Evolutionary conservation across 2,797 vertebrate species (phyloP), one percentile per base, ranked within the genome.

Genomic region (Rhyacichthys aspro): DNA sequence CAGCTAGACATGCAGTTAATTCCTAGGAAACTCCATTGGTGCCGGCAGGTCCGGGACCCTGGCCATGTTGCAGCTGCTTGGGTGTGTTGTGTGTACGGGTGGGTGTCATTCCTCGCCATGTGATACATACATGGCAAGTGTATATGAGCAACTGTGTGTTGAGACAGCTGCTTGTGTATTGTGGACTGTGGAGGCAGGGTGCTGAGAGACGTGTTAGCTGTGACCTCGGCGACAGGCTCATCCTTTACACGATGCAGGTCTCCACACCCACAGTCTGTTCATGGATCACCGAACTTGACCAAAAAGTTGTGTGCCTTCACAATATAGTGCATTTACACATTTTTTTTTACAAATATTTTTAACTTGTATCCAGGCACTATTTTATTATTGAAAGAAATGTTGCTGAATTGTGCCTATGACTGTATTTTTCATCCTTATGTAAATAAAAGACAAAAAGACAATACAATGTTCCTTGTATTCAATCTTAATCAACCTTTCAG

Each of bases 11-110:
- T 85, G 74, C 74, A 78, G 82, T 85, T 88, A 85, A 90, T 90
- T 91, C 91, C 89, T 88, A 89, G 83, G 83, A 88, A 91, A 85
- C 84, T 84, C 63, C 60, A 46, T 80, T 66, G 90, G 91, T 93
- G 89, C 92, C 88, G 87, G 87, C 91, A 81, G 90, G 91, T 90
- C 89, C 92, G 79, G 91, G 88, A 90, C 84, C 80, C 80, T 78
- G 74, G 84, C 86, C 82, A 81, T 55, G 73, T 66, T 85, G 87
- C 92, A 93, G 92, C 91, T 93, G 92, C 85, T 80, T 59, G 71
- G 72, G 84, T 79, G 84, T 88, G 80, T 88, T 84, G 81, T 84
- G 70, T 72, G 76, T 78, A 49, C 64, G 79, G 34, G 45, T 28
- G 19, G 78, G 80, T 89, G 88, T 89, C 86, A 88, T 93, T 92